Conservation (phyloP, 2,113 vertebrate genomes). For the Sitta europaea region DNA sequence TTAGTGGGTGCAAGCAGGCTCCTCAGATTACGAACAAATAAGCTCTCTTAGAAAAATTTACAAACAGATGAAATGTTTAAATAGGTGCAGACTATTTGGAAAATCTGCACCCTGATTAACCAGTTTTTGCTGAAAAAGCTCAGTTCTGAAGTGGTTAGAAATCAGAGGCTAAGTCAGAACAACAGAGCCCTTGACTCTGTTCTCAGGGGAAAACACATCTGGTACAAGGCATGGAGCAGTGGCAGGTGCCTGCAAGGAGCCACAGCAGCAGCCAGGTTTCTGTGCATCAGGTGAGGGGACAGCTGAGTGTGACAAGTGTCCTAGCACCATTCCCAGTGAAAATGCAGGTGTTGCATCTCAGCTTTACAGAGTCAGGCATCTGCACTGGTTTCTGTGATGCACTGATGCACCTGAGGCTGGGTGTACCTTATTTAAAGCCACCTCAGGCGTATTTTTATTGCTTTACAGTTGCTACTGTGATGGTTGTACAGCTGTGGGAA, state of each 20-base stretch:
- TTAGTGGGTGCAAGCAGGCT: neutral
- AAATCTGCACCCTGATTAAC: neutral
- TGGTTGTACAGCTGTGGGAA: neutral
- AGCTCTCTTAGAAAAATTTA: neutral
- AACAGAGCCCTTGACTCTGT: neutral
- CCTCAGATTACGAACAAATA: neutral
- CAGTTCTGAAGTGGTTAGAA: neutral
- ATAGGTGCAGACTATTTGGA: neutral
- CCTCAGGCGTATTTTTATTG: neutral
- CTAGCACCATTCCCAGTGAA: neutral
- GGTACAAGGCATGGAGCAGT: accelerated
- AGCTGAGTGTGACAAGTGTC: neutral
- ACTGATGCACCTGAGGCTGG: neutral
- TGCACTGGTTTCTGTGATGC: neutral
- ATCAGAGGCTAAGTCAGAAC: neutral
- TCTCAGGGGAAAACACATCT: neutral
- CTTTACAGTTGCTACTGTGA: neutral
- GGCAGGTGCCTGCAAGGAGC: neutral
- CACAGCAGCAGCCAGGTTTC: neutral
- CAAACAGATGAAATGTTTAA: neutral
- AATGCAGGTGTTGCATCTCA: neutral
- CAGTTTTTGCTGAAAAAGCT: neutral
- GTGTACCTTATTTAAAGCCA: neutral
- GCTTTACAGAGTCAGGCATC: neutral
- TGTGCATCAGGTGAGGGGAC: neutral